Evolutionary conservation across 2,797 vertebrate genomes (phyloP), one percentile per base, ranked within the genome.

Genomic region (Oreochromis grahami): DNA sequence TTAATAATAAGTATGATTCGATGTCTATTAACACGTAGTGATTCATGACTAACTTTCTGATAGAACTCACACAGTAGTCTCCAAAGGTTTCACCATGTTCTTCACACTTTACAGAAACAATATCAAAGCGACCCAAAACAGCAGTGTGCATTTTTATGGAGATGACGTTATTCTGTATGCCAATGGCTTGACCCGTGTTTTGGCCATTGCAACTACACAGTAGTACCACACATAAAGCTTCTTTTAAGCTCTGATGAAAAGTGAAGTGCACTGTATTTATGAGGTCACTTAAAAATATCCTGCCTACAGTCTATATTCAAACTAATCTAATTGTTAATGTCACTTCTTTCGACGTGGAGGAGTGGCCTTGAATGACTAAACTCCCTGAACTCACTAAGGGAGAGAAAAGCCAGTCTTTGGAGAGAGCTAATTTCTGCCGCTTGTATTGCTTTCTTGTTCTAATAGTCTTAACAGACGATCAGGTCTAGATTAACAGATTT

Each of bases 361-460:
- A 1, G 19, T 21, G 19, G 50, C 19, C 50, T n/a, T 6, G 50
- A n/a, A n/a, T 51, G 50, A 51, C 19, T 36, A 8, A 34, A 34
- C 34, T 51, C 50, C 19, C 19, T 51, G 19, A 51, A n/a, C 50
- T n/a, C 50, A 51, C 50, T 11, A 51, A 51, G 50, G 9, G 19
- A 51, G 9, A n/a, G 50, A 51, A 51, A n/a, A 51, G 19, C 19
- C 50, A 41, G 5, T 41, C 38, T 41, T 41, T 11, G 10, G 10
- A 41, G 38, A 41, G 11, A 41, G 38, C 10, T 5, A 1, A 51
- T 51, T 51, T 51, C 8, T 9, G 5, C 48, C 2, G 0, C 48
- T 9, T n/a, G 17, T 19, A n/a, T 51, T 2, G 8, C 3, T 51
- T n/a, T 51, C 50, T 51, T 0, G 50, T 51, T 51, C 50, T 51